Conservation (phyloP, 2,113 vertebrate genomes). For the Lucifuga dentata region DNA sequence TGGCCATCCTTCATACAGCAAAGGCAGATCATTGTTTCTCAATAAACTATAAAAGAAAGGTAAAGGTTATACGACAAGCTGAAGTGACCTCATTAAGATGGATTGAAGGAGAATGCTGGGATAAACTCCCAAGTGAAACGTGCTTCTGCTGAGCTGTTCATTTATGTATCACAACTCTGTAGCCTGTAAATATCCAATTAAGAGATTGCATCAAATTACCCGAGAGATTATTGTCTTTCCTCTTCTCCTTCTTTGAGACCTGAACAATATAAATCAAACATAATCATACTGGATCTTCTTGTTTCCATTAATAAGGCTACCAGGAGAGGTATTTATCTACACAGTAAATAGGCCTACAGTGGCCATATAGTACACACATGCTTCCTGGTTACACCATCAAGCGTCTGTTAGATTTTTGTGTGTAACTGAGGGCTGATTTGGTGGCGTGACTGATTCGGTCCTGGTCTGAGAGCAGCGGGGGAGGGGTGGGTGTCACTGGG, state of each 20-base stretch:
- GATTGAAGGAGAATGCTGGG: constrained; percentile 25
- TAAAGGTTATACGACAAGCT: constrained; percentile 12
- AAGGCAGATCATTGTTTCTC: constrained; percentile 50
- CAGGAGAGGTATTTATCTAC: constrained; percentile 25
- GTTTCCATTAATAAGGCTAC: constrained; percentile 36
- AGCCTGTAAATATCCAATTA: constrained; percentile 51
- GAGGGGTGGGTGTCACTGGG: constrained; percentile 40
- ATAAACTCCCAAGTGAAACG: constrained; percentile 30
- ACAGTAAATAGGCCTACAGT: constrained; percentile 30
- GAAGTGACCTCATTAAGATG: constrained; percentile 47
- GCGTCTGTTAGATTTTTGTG: constrained; percentile 2
- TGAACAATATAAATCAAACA: constrained; percentile 26
- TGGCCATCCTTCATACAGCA: constrained; percentile 42
- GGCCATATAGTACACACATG: not conserved
- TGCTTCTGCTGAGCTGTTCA: constrained; percentile 15
- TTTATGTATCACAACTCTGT: constrained; percentile 3
- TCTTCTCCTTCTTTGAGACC: constrained; percentile 6
- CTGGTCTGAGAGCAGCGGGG: constrained; percentile 30
- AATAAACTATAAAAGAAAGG: constrained; percentile 31
- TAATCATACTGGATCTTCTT: constrained; percentile 35
- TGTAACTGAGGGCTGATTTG: constrained; percentile 39
- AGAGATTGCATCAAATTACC: constrained; percentile 39
- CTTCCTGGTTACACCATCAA: constrained; percentile 20
- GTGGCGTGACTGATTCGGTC: constrained; percentile 43
- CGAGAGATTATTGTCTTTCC: constrained; percentile 14